Percentiles rank a stretch among this genome's conserved stretches.
Conservation (phyloP, 2,888 invertebrate species). For the Nymphalis urticae region DNA sequence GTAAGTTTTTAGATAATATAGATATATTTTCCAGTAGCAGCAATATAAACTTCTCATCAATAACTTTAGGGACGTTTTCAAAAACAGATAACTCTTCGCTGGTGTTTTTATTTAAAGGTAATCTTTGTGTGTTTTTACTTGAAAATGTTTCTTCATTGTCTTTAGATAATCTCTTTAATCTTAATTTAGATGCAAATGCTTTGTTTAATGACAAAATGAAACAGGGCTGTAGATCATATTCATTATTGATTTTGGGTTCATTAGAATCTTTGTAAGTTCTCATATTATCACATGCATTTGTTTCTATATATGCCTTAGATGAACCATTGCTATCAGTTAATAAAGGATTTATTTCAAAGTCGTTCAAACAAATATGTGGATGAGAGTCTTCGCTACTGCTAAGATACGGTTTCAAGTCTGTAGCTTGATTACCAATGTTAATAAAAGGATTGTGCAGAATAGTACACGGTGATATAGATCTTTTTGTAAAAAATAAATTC, state of each 20-base stretch:
- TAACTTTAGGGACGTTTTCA: conserved; percentile 53
- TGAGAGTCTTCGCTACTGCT: conserved; percentile 1
- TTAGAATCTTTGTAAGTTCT: conserved; percentile 8
- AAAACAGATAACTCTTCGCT: conserved; percentile 47
- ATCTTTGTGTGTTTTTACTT: conserved; percentile 25
- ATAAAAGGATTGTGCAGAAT: conserved; percentile 28
- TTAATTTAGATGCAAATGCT: conserved; percentile 33
- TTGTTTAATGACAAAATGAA: conserved; percentile 57
- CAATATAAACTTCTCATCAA: conserved; percentile 66
- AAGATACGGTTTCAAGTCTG: conserved; percentile 5
- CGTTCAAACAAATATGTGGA: background rate
- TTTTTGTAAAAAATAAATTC: conserved; percentile 27
- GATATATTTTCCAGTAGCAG: conserved; percentile 63
- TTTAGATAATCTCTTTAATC: conserved; percentile 40
- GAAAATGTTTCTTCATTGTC: conserved; percentile 36
- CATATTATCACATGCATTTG: conserved; percentile 5
- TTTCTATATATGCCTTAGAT: conserved; percentile 23
- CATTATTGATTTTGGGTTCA: conserved; percentile 34
- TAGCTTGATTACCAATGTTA: conserved; percentile 8
- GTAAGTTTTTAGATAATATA: conserved; percentile 54
- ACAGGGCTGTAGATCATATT: conserved; percentile 53
- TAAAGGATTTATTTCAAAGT: background rate
- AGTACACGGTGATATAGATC: conserved; percentile 18
- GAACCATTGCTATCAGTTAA: conserved; percentile 3
- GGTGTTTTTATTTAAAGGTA: conserved; percentile 22